Conservation (phyloP, 2,113 vertebrate genomes). For the Urocitellus parryii region DNA sequence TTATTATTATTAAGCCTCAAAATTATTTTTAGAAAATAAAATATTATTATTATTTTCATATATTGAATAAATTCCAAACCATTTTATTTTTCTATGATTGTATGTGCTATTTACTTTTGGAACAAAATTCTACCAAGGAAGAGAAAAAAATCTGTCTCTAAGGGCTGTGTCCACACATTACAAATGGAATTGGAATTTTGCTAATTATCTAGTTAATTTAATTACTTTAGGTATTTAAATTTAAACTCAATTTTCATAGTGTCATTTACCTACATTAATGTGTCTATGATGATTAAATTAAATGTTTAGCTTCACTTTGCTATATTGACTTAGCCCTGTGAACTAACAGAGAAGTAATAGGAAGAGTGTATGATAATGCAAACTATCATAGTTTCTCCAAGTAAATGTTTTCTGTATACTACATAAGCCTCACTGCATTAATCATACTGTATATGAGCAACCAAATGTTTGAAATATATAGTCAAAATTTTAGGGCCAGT, state of each 20-base stretch:
- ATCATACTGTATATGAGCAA: background rate
- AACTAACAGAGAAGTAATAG: background rate
- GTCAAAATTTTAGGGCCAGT: background rate
- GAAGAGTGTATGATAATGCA: background rate
- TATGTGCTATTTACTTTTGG: background rate
- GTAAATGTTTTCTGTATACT: background rate
- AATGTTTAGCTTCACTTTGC: background rate
- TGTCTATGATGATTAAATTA: constrained; percentile 34
- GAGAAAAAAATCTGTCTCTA: background rate
- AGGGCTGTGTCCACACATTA: background rate
- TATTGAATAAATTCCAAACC: background rate
- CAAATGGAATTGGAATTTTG: constrained; percentile 2
- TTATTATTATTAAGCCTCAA: background rate
- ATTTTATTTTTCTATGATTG: background rate
- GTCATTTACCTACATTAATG: background rate
- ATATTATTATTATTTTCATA: background rate
- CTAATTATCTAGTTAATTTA: constrained; percentile 56
- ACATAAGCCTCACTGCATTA: background rate
- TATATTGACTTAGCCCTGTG: background rate
- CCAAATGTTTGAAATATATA: background rate
- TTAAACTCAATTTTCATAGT: constrained; percentile 24
- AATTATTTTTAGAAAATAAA: constrained; percentile 22
- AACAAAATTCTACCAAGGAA: background rate
- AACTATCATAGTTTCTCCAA: background rate
- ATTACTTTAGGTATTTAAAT: constrained; percentile 51